Conservation (phyloP, 2,888 invertebrate species). For the Pseudolycoriella hygida region DNA sequence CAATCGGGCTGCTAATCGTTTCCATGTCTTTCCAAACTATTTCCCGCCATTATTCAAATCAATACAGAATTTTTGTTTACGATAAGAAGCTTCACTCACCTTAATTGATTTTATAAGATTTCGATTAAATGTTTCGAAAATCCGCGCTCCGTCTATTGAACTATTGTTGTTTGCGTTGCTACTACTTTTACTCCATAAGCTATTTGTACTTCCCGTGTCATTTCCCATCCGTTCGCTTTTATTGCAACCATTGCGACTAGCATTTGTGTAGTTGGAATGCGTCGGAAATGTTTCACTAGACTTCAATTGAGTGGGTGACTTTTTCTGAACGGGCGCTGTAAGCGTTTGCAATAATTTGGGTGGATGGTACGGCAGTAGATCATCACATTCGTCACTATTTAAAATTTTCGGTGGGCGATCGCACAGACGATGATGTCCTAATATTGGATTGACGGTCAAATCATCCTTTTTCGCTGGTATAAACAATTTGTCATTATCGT, state of each 20-base stretch:
- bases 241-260: background rate
- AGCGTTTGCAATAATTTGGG: background rate
- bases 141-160: conserved; percentile 24
- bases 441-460: conserved; percentile 29
- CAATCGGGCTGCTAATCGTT: too few relatives aligned
- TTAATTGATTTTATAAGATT: conserved; percentile 30
- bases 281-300: background rate
- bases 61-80: too few relatives aligned
- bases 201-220: conserved; percentile 25
- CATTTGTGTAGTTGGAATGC: background rate
- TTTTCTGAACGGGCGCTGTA: background rate
- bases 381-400: background rate
- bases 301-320: background rate
- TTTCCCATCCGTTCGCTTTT: background rate
- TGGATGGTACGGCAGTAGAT: background rate
- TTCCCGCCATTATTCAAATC: too few relatives aligned
- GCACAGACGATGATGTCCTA: conserved; percentile 42
- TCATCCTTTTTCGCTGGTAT: conserved; percentile 28
- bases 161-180: conserved; percentile 11
- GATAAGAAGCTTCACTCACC: conserved; percentile 19
- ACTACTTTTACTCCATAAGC: conserved; percentile 28
- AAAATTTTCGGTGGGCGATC: conserved; percentile 24
- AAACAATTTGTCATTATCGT: conserved; percentile 25
- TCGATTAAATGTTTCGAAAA: conserved; percentile 29
- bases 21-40: too few relatives aligned